These are phyloP conservation scores for Epinotia demarniana DNA, from an alignment of 2,888 invertebrate species.

Conservation along the genomic window DNA sequence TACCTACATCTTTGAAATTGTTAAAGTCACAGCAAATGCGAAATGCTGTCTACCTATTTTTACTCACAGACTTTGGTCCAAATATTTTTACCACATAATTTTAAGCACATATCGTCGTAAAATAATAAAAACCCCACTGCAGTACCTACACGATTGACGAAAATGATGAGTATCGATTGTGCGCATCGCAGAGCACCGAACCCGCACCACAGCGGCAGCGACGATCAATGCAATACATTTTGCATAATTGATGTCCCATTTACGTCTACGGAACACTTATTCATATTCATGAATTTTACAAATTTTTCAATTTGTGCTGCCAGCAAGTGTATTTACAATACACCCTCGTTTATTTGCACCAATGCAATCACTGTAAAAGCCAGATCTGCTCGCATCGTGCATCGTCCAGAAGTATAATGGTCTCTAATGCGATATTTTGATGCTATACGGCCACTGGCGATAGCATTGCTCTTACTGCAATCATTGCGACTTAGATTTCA, in stretches of 20 bases:
- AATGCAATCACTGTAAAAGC: slow-evolving; percentile 79
- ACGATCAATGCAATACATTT: slow-evolving; percentile 78
- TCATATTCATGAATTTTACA: slow-evolving; percentile 83
- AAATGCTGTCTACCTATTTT: too few relatives aligned
- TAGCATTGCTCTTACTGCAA: slow-evolving; percentile 51
- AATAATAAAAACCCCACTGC: slow-evolving; percentile 42
- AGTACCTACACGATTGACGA: slow-evolving; percentile 58
- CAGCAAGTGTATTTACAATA: slow-evolving; percentile 77
- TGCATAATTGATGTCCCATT: slow-evolving; percentile 83
- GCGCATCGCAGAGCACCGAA: slow-evolving; percentile 59
- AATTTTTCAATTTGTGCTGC: slow-evolving; percentile 79
- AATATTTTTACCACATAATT: too few relatives aligned
- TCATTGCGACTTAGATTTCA: slow-evolving; percentile 31
- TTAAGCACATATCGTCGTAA: slow-evolving; percentile 17
- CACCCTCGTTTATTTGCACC: slow-evolving; percentile 68
- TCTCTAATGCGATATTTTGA: slow-evolving; percentile 73
- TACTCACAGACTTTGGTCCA: too few relatives aligned
- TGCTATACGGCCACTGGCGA: slow-evolving; percentile 59
- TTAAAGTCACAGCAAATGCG: neutral
- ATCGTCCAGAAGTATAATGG: slow-evolving; percentile 64
- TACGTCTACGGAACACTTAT: slow-evolving; percentile 77
- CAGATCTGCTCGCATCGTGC: slow-evolving; percentile 57
- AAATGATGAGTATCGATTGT: slow-evolving; percentile 50
- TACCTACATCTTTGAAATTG: neutral
- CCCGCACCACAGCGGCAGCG: slow-evolving; percentile 55